Conservation (phyloP, 1,140 invertebrate species). For the Apis mellifera region DNA sequence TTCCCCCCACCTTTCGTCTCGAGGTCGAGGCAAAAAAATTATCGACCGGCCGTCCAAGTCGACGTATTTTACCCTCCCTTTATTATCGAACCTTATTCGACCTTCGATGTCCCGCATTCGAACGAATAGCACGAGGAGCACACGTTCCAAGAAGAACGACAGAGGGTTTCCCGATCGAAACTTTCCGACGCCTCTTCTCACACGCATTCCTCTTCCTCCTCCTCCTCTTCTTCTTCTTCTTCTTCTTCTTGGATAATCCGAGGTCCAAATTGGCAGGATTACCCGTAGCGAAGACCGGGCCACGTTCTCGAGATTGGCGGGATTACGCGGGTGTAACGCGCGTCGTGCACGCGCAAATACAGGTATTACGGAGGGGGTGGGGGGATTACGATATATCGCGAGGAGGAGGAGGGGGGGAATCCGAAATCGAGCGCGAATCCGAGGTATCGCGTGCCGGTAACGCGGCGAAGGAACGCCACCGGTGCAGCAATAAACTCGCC, state of each 20-base stretch:
- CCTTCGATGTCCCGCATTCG: too few species aligned
- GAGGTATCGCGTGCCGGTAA: not conserved
- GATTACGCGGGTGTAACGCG: conserved; percentile 69
- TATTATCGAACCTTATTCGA: too few species aligned
- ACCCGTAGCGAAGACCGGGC: conserved; percentile 65
- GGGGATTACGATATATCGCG: conserved; percentile 54
- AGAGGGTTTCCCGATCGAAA: conserved; percentile 47
- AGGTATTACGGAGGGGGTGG: conserved; percentile 61
- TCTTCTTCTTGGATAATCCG: conserved; percentile 66
- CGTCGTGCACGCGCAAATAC: conserved; percentile 62
- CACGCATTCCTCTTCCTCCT: not conserved
- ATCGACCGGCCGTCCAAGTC: conserved; percentile 55
- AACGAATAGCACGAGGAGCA: too few species aligned
- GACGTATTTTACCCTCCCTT: conserved; percentile 53
- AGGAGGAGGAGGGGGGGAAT: not conserved
- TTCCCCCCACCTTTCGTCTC: not conserved
- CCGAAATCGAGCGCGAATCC: not conserved
- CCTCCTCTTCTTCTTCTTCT: conserved; percentile 7
- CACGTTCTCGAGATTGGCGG: conserved; percentile 72
- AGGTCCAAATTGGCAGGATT: conserved; percentile 74
- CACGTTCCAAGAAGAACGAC: too few species aligned
- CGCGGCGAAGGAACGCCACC: too few species aligned
- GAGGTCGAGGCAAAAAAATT: conserved; percentile 48
- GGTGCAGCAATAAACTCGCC: too few species aligned
- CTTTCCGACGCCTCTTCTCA: not conserved